phyloP scores from a whole-genome alignment of 1,140 invertebrate species.

The Diachasmimorpha longicaudata region DNA sequence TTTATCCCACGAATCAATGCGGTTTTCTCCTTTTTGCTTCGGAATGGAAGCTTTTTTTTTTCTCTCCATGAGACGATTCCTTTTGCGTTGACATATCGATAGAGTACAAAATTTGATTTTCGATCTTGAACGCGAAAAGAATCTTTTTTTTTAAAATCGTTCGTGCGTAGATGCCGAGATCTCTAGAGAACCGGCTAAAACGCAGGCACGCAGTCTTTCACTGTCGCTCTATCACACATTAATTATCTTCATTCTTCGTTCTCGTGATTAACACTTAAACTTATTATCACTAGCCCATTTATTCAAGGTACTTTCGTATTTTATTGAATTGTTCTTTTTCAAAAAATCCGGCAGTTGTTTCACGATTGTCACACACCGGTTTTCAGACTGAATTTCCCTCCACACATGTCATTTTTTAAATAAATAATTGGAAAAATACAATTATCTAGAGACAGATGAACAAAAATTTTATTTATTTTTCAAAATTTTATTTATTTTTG shows the following conservation, averaged over 20 bases:
- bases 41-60: no score
- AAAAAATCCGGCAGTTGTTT: conserved; percentile 12
- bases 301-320: conserved; percentile 33
- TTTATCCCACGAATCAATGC: conserved; percentile 4
- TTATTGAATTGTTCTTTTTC: background rate
- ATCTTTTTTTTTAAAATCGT: conserved; percentile 13
- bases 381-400: background rate
- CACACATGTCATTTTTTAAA: conserved; percentile 2
- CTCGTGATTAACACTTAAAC: conserved; percentile 17
- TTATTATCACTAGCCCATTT: conserved; percentile 34
- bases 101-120: conserved; percentile 19
- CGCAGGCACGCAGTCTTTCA: conserved; percentile 27
- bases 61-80: conserved; percentile 15
- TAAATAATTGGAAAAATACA: background rate
- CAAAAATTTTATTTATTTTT: background rate
- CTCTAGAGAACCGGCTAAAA: background rate
- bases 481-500: background rate
- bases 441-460: background rate
- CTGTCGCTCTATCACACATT: conserved; percentile 20
- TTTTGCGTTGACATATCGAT: conserved; percentile 13
- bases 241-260: conserved; percentile 11
- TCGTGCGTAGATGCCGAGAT: background rate
- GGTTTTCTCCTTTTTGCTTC: conserved; percentile 14
- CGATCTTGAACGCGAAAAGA: conserved; percentile 17
- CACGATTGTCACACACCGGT: conserved; percentile 25